Percentiles rank a stretch among this genome's conserved stretches.
phyloP scores from a whole-genome alignment of 2,113 vertebrate genomes.

The Burhinus bistriatus region DNA sequence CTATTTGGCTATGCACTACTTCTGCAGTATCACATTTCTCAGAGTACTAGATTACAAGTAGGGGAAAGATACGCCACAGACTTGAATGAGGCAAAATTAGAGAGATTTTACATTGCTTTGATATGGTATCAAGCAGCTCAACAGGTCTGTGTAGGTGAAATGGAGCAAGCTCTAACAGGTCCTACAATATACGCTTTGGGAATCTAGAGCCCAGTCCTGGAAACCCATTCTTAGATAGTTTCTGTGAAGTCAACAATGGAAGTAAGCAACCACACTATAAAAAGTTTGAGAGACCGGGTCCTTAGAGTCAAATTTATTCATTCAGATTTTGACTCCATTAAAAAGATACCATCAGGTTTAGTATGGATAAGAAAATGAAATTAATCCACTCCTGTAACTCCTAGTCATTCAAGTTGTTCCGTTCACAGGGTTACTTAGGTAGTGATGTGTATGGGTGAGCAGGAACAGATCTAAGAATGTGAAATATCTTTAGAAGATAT shows the following conservation, averaged over 20 bases:
- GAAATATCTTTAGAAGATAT: background rate
- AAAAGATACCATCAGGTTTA: background rate
- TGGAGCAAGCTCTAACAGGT: background rate
- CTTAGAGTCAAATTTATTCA: background rate
- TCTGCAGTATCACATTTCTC: background rate
- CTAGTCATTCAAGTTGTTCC: background rate
- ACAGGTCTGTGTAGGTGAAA: background rate
- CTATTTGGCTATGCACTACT: background rate
- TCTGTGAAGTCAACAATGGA: background rate
- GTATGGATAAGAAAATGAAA: background rate
- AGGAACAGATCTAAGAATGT: background rate
- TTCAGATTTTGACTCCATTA: background rate
- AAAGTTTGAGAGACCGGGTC: background rate
- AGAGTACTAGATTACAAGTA: background rate
- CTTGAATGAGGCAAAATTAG: background rate
- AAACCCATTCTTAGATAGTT: background rate
- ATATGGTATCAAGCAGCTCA: conserved; percentile 30
- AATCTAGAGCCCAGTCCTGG: background rate
- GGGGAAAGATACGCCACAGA: background rate
- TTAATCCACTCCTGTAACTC: background rate
- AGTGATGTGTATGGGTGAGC: background rate
- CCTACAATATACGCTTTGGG: background rate
- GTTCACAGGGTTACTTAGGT: background rate
- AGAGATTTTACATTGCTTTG: background rate
- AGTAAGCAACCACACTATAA: background rate